These are phyloP conservation scores for Fistularia commersonii DNA, from an alignment of 2,797 vertebrate species.

Conservation along the genomic window DNA sequence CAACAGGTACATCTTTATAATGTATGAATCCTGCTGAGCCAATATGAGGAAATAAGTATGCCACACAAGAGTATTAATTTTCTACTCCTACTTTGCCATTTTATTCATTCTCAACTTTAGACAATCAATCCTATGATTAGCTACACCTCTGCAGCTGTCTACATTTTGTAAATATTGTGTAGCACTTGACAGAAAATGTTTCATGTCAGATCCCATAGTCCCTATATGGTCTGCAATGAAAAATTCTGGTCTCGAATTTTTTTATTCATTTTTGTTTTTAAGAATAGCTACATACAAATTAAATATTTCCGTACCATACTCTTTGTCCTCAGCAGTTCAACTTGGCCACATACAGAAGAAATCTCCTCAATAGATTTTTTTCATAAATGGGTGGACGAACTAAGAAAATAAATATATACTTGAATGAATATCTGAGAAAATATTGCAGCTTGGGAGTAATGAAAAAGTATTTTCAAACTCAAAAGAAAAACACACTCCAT, in stretches of 20 bases:
- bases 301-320: slow-evolving; percentile 6
- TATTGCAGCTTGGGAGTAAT: neutral
- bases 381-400: slow-evolving; percentile 6
- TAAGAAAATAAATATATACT: neutral
- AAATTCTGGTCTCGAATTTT: slow-evolving; percentile 6
- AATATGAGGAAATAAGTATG: too few species aligned
- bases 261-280: slow-evolving; percentile 5
- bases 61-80: too few species aligned
- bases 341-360: slow-evolving; percentile 3
- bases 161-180: too few species aligned
- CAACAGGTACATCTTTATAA: too few species aligned
- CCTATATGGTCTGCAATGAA: neutral
- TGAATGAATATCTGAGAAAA: neutral
- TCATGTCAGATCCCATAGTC: too few species aligned
- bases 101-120: too few species aligned
- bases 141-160: too few species aligned
- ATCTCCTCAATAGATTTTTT: slow-evolving; percentile 3
- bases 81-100: too few species aligned
- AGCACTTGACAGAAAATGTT: too few species aligned
- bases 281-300: neutral
- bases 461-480: slow-evolving; percentile 1
- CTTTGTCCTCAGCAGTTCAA: slow-evolving; percentile 3
- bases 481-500: neutral
- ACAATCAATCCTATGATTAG: too few species aligned
- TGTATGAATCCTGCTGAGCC: too few species aligned